Evolutionary conservation across 2,113 vertebrate species (phyloP).

Genomic region (Ailuropoda melanoleuca): DNA sequence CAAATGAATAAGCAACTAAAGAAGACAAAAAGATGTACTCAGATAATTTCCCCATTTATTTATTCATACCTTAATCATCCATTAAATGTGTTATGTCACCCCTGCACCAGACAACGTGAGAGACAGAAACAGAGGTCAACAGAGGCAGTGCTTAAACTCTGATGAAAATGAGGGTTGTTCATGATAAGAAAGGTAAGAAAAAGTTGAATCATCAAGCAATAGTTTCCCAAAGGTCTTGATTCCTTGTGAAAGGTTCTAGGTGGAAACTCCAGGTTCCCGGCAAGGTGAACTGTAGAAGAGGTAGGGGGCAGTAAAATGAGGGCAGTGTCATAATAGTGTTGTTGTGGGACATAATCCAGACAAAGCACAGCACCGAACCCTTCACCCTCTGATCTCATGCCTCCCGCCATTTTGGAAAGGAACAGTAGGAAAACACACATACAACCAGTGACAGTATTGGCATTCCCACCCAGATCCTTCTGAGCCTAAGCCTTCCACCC

Average conservation of each 20-base stretch:
- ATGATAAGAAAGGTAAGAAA: not conserved
- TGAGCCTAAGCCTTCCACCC: too few relatives aligned
- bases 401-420: not conserved
- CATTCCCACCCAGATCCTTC: not conserved
- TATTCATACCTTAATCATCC: not conserved
- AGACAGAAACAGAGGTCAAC: not conserved
- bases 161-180: not conserved
- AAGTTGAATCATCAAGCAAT: not conserved
- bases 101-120: not conserved
- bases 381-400: not conserved
- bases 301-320: not conserved
- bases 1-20: not conserved
- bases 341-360: not conserved
- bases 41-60: not conserved
- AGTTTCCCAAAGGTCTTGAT: not conserved
- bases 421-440: not conserved
- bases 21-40: not conserved
- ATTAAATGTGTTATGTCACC: not conserved
- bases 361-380: not conserved
- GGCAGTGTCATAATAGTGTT: not conserved
- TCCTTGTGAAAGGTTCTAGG: not conserved
- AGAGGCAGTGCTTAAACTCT: not conserved
- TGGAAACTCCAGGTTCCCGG: not conserved
- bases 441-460: fast-evolving
- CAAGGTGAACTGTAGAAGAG: not conserved